Base-by-base conservation (phyloP, 2,888 invertebrate genomes). In the Amiota minor region DNA sequence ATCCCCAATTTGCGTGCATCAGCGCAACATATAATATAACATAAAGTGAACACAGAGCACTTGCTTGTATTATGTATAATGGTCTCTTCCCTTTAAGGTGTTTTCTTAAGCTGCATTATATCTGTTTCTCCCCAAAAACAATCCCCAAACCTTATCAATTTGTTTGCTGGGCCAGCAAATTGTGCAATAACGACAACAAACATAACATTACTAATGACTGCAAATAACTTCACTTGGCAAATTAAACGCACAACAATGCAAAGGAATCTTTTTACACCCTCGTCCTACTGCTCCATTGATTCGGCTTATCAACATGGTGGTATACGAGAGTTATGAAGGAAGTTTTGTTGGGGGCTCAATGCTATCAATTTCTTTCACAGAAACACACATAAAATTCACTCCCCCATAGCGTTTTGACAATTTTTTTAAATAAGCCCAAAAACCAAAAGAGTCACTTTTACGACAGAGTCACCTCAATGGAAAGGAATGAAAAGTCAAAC, bases 1-100 rank as follows among this genome's bases (percentile, higher is more conserved):
- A 87, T 87, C 83, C 86, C 83, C 86, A 86, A 85, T 83, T 87
- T 86, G 87, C 87, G 87, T 87, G 87, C 86, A 86, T 77, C 79
- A 80, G 75, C 78, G 76, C 80, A 81, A 85, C 83, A 85, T 84
- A 84, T 85, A 82, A 82, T n/a, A n/a, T n/a, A n/a, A n/a, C n/a
- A n/a, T n/a, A 35, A 6, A 6, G 35, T 6, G 35, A 35, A 35
- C 35, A 35, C 82, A 79, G 76, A 76, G 59, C 70, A 70, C 71
- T 65, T 67, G 68, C 65, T 67, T 59, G 68, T 49, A 70, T 61
- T 70, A 62, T n/a, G n/a, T n/a, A n/a, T 70, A 70, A 71, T 16
- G 53, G 53, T 14, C n/a, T 53, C 35, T 35, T 53, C 8, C 14
- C 53, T 53, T 53, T 14, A 16, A 53, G 14, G 16, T 16, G 16